Conservation (phyloP, 2,888 invertebrate genomes). For the Lottia scabra region DNA sequence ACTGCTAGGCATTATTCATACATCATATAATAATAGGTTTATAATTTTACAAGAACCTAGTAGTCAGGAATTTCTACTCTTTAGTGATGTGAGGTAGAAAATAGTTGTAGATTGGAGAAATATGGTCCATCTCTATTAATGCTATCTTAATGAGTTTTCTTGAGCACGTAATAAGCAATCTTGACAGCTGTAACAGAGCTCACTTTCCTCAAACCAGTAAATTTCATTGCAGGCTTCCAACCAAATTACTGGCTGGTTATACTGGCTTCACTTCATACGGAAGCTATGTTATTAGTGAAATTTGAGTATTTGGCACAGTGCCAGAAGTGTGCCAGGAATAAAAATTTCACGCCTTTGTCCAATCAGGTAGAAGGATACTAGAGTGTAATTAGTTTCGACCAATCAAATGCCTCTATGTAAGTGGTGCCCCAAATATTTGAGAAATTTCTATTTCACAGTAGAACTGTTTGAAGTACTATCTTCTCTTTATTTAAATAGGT, state of each 20-base stretch:
- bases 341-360: not conserved
- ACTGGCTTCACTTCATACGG: not conserved
- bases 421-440: no score
- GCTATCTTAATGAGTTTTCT: not conserved
- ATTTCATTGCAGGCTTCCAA: not conserved
- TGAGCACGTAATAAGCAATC: not conserved
- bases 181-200: not conserved
- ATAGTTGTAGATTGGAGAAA: no score
- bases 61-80: no score
- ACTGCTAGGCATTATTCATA: no score
- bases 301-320: not conserved
- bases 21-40: no score
- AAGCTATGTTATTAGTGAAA: not conserved
- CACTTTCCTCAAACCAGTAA: not conserved
- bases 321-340: conserved; percentile 6
- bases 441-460: no score
- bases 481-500: no score
- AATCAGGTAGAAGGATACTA: not conserved
- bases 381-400: not conserved
- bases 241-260: not conserved
- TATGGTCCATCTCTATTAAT: no score
- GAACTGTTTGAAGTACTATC: no score
- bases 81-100: no score
- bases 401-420: not conserved
- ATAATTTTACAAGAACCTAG: no score